Base-by-base conservation (phyloP, 2,888 invertebrate species). In the Drosophila mimica region DNA sequence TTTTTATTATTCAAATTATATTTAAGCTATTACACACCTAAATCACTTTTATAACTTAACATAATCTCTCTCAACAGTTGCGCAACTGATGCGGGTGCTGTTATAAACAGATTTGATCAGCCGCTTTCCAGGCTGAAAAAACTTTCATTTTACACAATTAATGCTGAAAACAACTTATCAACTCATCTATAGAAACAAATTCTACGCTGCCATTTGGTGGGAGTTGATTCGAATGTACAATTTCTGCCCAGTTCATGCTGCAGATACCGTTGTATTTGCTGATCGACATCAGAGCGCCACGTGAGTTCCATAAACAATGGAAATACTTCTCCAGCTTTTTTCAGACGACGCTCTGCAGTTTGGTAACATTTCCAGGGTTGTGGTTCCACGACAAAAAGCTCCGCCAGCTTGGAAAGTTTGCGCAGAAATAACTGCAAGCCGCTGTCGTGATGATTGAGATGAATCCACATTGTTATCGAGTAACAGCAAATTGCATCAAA, bases 401-500 rank as follows among this genome's bases (percentile, higher is more conserved):
- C 93, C 7, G 95, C 93, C 8, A 91, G 88, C 9, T 90, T 80
- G 69, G 95, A 94, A 8, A 96, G 91, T 59, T 94, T 94, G 28
- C 93, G 90, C 3, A 98, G 92, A 92, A 97, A 97, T 5, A 92
- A 81, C 63, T 93, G 85, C 43, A 98, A 92, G 0, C 97, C 97
- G 7, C 93, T 92, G 93, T 98, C 98, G 8, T 97, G 96, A 92
- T 96, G 94, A 92, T 98, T 97, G 31, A 98, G 92, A 93, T 98
- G 98, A 88, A 98, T 96, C 98, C 98, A 98, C 97, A 98, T 97
- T 25, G 97, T 96, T 36, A 97, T 95, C 11, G 97, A 97, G 91
- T 97, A 97, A 91, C 96, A 96, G 92, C 96, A 97, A 57, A 95
- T 94, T 4, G 95, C 94, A 93, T 96, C 95, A 93, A 96, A 97